Evolutionary conservation across 2,888 invertebrate genomes (phyloP).

Genomic region (Helicoverpa assulta): DNA sequence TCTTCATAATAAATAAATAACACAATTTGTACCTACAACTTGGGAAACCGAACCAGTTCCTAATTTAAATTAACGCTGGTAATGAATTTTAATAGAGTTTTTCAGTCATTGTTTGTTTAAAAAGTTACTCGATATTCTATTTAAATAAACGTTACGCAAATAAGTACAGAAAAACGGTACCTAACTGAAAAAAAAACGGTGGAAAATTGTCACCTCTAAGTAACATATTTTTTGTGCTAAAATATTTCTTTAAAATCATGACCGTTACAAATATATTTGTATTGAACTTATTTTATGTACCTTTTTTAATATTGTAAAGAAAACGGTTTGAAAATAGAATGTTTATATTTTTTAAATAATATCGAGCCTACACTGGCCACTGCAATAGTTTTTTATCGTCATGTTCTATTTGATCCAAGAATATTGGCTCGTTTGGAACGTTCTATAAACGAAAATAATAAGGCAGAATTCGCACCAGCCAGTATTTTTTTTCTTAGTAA

Average conservation of each 20-base stretch:
- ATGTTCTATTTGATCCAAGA: too few relatives aligned
- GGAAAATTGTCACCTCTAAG: not conserved
- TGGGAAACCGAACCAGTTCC: too few relatives aligned
- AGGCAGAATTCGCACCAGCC: too few relatives aligned
- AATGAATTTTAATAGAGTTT: too few relatives aligned
- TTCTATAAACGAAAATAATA: too few relatives aligned
- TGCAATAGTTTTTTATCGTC: not conserved
- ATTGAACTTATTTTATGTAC: not conserved
- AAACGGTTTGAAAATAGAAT: not conserved
- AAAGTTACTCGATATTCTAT: too few relatives aligned
- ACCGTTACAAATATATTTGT: constrained; percentile 1
- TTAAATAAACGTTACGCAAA: not conserved
- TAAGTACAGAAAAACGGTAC: not conserved
- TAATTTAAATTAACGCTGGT: too few relatives aligned
- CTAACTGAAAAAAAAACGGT: not conserved
- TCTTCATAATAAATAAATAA: too few relatives aligned
- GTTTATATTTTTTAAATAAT: constrained; percentile 9
- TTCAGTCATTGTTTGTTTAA: too few relatives aligned
- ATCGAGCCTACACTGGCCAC: not conserved
- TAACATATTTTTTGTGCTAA: not conserved
- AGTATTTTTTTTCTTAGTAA: too few relatives aligned
- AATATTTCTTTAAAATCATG: constrained; percentile 20
- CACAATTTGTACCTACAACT: too few relatives aligned
- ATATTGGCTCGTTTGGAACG: too few relatives aligned
- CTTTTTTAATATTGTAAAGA: not conserved